Evolutionary conservation across 2,888 invertebrate genomes (phyloP), one percentile per base, ranked within the genome.

Genomic region (Xanthia togata): DNA sequence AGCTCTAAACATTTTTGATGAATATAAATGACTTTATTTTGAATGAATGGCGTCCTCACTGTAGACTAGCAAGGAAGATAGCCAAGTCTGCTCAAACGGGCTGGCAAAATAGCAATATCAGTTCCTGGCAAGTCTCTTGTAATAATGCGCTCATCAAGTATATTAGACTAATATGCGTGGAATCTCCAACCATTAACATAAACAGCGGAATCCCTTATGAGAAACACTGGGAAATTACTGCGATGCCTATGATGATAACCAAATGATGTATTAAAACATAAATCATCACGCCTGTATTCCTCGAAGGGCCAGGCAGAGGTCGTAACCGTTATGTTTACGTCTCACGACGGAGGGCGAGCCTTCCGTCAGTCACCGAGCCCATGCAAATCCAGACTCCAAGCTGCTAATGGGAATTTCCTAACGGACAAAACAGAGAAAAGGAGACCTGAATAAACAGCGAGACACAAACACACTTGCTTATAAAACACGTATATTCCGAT

Each of bases 401-500:
- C 26, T 59, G n/a, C n/a, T 53, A n/a, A 31, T 47, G 20, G 20
- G 12, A 57, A 50, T 20, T 59, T 59, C 31, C 14, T 41, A 50
- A 47, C 17, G 57, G 2, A 31, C 53, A 53, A 41, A 35, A 55
- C 55, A 38, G 20, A 55, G 26, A 26, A 69, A 80, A 85, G 62
- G 72, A 86, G 74, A 79, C 47, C 17, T 44, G 57, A 78, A 74
- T 60, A 64, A 86, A 79, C 80, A 70, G 50, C n/a, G n/a, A 53
- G 38, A 65, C 47, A 69, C 26, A 60, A 82, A 83, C 70, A 76
- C 41, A 67, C 53, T 72, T 87, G 82, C 84, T 89, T 83, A 88
- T 85, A 83, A 85, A 83, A 85, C 88, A 87, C 69, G 55, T 75
- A 82, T 71, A 81, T 78, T 69, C 79, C 77, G 74, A 77, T 85